Evolutionary conservation across 1,140 invertebrate genomes (phyloP), one percentile per base, ranked within the genome.

Genomic region (Leptopilina clavipes): DNA sequence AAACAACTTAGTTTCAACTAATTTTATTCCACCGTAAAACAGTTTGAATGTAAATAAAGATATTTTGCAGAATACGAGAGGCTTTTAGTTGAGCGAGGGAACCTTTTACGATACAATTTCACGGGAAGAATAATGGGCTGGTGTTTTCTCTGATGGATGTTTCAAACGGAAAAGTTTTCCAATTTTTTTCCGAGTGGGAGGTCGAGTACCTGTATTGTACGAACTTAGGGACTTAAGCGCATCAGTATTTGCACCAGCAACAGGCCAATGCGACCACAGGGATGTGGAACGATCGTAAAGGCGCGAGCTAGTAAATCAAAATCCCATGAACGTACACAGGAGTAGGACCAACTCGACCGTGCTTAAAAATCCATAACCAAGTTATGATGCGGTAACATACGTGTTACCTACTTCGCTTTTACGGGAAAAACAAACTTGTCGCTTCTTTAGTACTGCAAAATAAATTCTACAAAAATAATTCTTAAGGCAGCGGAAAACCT

Each of bases 251-350:
- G 22, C 12, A n/a, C 78, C 76, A 75, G 76, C 79, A 77, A 79
- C 76, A 70, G 76, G 73, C 74, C 56, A 77, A 77, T 77, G 79
- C 79, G 72, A 70, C 72, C 71, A 74, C 77, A 72, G 78, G 78
- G 78, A 82, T 81, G 78, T 80, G 80, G 83, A 76, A 79, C 80
- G 84, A 82, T 86, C 84, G 83, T 86, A 86, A 84, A 86, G 82
- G 83, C 83, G 81, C 83, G 81, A 84, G 82, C 81, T 79, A 75
- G 79, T 85, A 85, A 85, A 84, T 86, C 85, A 85, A 83, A 86
- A 78, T 82, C 76, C 75, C 80, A 79, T 84, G 81, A 83, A 81
- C 71, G 82, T 78, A 80, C 45, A 76, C 54, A 72, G 54, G 76
- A 40, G 76, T 74, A 79, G 79, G 54, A 72, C 76, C 73, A 76